Base-by-base conservation (phyloP, 2,888 invertebrate genomes). In the Ommatoiulus sabulosus region DNA sequence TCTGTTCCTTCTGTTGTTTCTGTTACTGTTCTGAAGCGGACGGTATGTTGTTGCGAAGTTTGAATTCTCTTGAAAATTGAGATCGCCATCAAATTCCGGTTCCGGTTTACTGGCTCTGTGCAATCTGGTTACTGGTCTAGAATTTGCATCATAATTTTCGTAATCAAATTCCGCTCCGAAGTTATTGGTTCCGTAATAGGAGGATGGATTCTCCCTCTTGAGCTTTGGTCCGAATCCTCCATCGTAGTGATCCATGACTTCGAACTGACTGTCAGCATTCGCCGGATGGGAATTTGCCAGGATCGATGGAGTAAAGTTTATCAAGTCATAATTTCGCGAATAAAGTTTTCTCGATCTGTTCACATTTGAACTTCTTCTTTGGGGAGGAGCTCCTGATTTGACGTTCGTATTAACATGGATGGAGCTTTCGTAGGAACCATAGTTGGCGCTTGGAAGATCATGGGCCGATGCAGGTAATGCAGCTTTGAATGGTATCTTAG, bases 161-260 rank as follows among this genome's bases (percentile, higher is more conserved):
- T 86, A 86, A 86, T 86, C 86, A 24, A 86, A 86, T 46, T 86
- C 86, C 2, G 1, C 15, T 44, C 72, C 72, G 72, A 72, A 72
- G 24, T 72, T 72, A 72, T 72, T 24, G 24, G 20, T n/a, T 72
- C 86, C 44, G 8, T 86, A n/a, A 86, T 44, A 44, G 4, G 8
- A 15, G 12, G 84, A 2, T 44, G 46, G 44, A 20, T 86, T 20
- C 24, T 86, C 72, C 24, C 72, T 72, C 24, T 72, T 72, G 24
- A 8, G 24, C 24, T 72, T 72, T 72, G 24, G 24, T 4, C 48
- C 44, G 15, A 86, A 43, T 20, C 86, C 86, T 86, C 44, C 86
- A 86, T 86, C 86, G 44, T 86, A 86, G 20, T 86, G 86, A 10
- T 86, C 86, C 86, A 86, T 86, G 10, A 43, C 86, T 20, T 48